Conservation (phyloP, 1,140 invertebrate species). For the Helicorthomorpha holstii region DNA sequence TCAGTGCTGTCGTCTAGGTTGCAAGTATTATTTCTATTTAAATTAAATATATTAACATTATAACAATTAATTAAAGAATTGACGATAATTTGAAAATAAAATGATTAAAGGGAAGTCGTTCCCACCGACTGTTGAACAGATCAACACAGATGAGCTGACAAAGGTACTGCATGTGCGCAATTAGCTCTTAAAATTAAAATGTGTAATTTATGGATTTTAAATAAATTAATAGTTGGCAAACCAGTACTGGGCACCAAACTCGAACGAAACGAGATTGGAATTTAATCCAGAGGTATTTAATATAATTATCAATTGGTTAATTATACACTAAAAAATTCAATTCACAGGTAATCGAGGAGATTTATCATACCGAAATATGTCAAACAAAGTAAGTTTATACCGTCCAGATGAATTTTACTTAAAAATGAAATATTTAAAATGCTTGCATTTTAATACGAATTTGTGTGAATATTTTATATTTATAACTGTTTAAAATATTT, state of each 20-base stretch:
- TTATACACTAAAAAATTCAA: not conserved
- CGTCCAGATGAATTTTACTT: slow-evolving; percentile 16
- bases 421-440: slow-evolving; percentile 11
- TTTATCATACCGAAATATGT: slow-evolving; percentile 26
- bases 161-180: no score
- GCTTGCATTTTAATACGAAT: not conserved
- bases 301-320: not conserved
- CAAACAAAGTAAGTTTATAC: slow-evolving; percentile 21
- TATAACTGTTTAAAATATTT: no score
- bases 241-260: slow-evolving; percentile 23
- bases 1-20: no score
- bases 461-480: slow-evolving; percentile 1
- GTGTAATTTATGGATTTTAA: slow-evolving; percentile 3
- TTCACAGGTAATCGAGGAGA: slow-evolving; percentile 25
- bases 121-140: slow-evolving; percentile 56
- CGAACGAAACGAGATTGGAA: slow-evolving; percentile 14
- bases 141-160: slow-evolving; percentile 61
- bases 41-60: no score
- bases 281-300: slow-evolving; percentile 21
- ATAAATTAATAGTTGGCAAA: slow-evolving; percentile 20
- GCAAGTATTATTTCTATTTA: no score
- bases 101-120: no score
- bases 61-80: no score
- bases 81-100: no score
- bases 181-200: not conserved